phyloP scores from a whole-genome alignment of 2,797 vertebrate genomes.

The Borostomias antarcticus region DNA sequence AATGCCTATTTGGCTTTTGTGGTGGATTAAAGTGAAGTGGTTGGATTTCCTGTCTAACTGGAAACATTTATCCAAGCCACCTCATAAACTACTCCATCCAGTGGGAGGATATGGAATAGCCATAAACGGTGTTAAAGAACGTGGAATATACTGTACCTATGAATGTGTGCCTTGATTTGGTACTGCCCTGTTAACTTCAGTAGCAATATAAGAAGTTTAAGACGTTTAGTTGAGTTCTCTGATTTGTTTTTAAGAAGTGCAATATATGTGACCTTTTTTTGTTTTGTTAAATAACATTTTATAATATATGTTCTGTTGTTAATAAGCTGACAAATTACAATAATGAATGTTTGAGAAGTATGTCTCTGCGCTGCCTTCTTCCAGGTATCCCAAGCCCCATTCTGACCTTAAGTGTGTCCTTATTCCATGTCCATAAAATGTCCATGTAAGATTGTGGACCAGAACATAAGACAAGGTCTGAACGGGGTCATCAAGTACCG shows the following conservation, averaged over 20 bases:
- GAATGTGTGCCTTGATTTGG: constrained; percentile 38
- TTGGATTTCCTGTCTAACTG: constrained; percentile 64
- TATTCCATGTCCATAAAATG: too few species aligned
- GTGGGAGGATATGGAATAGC: constrained; percentile 75
- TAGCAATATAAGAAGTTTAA: constrained; percentile 1
- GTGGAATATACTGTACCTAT: background rate
- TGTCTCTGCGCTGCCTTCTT: background rate
- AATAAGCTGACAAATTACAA: background rate
- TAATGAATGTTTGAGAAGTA: constrained; percentile 10
- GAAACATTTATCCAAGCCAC: constrained; percentile 61
- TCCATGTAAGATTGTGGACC: background rate
- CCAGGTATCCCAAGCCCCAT: too few species aligned
- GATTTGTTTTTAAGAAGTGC: constrained; percentile 12
- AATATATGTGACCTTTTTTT: background rate
- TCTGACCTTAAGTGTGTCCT: background rate
- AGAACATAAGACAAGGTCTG: constrained; percentile 1
- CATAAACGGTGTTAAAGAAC: constrained; percentile 36
- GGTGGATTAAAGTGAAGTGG: background rate
- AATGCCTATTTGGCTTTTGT: constrained; percentile 19
- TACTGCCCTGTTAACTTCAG: constrained; percentile 45
- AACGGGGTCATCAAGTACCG: constrained; percentile 20
- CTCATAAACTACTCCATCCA: constrained; percentile 64
- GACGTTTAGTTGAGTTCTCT: constrained; percentile 10
- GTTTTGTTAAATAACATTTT: background rate
- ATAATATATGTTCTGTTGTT: background rate